These are phyloP conservation scores for Muscicapa striata DNA, from an alignment of 2,797 vertebrate genomes.

Conservation along the genomic window DNA sequence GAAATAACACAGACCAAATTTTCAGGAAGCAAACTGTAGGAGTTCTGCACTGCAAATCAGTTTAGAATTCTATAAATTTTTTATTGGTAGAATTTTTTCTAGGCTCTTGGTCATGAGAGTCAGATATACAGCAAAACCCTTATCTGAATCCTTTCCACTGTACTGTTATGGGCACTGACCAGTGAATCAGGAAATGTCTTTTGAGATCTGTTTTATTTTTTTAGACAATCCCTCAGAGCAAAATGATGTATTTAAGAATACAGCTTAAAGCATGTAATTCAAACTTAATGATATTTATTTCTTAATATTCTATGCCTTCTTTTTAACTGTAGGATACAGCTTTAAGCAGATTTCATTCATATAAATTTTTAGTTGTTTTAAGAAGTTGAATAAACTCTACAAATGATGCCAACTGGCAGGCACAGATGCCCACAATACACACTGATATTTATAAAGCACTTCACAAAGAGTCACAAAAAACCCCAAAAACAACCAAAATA, in stretches of 20 bases:
- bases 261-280: background rate
- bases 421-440: constrained; percentile 13
- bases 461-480: constrained; percentile 30
- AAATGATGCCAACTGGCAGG: constrained; percentile 52
- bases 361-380: background rate
- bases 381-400: constrained; percentile 54
- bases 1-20: constrained; percentile 21
- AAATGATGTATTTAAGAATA: background rate
- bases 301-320: background rate
- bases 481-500: accelerated
- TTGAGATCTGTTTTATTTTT: background rate
- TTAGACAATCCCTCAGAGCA: background rate
- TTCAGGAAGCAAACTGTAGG: constrained; percentile 15
- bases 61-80: constrained; percentile 1
- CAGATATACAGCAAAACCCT: background rate
- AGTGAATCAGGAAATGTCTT: background rate
- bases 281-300: background rate
- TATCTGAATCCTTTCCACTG: background rate
- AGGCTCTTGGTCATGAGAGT: background rate
- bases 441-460: constrained; percentile 53
- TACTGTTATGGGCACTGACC: background rate
- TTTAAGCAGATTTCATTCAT: constrained; percentile 19
- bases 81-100: background rate
- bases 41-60: background rate
- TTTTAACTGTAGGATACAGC: constrained; percentile 2